Evolutionary conservation across 2,113 vertebrate genomes (phyloP), one percentile per base, ranked within the genome.

Genomic region (Elachura formosa): DNA sequence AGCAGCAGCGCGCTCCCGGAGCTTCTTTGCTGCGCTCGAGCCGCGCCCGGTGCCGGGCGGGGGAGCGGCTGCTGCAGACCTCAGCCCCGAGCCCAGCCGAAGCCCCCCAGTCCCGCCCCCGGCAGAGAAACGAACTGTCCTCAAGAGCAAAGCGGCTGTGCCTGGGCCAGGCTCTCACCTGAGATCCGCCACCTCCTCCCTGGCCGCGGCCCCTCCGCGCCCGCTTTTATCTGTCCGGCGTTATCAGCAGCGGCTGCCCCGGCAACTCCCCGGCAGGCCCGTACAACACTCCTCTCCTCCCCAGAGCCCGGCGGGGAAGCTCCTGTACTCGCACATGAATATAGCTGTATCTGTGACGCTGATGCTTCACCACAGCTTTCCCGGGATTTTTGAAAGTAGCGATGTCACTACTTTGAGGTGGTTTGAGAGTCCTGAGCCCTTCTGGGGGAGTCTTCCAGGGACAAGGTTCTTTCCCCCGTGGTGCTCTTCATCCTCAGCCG

Each of bases 121-220:
- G 3, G 23, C 22, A 20, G 29, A 23, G 48, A 22, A 55, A 40
- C 12, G 10, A 76, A 28, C 2, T 26, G 52, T 8, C 24, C 31
- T 0, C 7, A 2, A 12, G 13, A 12, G 58, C 29, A 26, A 40
- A 67, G 26, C 24, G 16, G 13, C 2, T 6, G 16, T 12, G 24
- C 28, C 43, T 9, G 17, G 18, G 28, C 23, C 62, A 9, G 31
- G 28, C 23, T 69, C 91, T 88, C 79, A 95, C 96, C 95, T 62
- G 78, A 5, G 2, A 43, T 86, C 80, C 34, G 11, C 56, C 22
- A 14, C 23, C 45, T 5, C 38, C 11, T 29, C n/a, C 66, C 43
- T 41, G 36, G 2, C 40, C 38, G 11, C 4, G 0, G 31, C 33
- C 5, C 13, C 36, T 12, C 59, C 0, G 4, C 1, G 7, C 11